Evolutionary conservation across 2,888 invertebrate genomes (phyloP), one percentile per base, ranked within the genome.

Genomic region (Tachystola acroxantha): DNA sequence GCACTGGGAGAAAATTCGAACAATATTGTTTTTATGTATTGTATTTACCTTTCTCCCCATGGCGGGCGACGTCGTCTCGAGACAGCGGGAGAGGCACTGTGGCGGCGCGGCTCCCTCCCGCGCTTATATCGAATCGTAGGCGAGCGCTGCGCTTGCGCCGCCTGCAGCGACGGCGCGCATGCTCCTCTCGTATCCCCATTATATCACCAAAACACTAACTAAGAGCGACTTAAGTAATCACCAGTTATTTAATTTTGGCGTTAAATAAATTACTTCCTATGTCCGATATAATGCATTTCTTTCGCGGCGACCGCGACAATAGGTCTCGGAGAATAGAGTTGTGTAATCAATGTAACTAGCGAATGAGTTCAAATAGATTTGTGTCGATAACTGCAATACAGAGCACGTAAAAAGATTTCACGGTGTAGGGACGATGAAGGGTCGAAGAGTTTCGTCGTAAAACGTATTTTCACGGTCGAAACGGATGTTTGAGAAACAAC

Each of bases 41-140:
- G 42, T 32, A 45, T 54, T 63, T 80, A 85, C 85, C 84, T 80
- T 63, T 68, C 67, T 72, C 75, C 78, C 69, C 85, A 84, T 84
- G 50, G 46, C 66, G 56, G 59, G 54, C 52, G 66, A 53, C 64
- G 69, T 65, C 57, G 56, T 55, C 56, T 70, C 63, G 39, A 58
- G 68, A 66, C 71, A 58, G 69, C 48, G 70, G 66, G 63, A 76
- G 68, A 58, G 60, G 70, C 71, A 77, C 70, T 80, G 74, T 58
- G 63, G 53, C 63, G 61, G 67, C 74, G 77, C 74, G 57, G 57
- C 63, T 52, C 57, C 57, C 48, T 50, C 60, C 37, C 50, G 43
- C 48, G 50, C 69, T 84, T 85, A 73, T 84, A 85, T 78, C 57
- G 51, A 44, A 47, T 39, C 54, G 50, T 48, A 52, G 47, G 53